Base-by-base conservation (phyloP, 1,140 invertebrate species). In the Drosophila obscura region DNA sequence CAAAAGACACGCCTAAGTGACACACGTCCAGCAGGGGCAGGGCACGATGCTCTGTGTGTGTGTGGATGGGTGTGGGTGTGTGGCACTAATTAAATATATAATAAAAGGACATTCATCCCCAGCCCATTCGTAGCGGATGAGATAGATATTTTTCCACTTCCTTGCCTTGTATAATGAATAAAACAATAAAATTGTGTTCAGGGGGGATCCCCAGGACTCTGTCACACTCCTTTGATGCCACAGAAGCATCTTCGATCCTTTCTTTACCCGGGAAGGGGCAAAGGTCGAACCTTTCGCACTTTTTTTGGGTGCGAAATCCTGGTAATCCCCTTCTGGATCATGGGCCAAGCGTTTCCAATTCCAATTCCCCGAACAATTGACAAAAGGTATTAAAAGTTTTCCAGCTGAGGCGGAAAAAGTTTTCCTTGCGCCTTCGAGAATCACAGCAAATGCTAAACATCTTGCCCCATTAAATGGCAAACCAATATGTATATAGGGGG, bases 331-430 rank as follows among this genome's bases (percentile, higher is more conserved):
- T 74, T 58, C 35, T 39, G 35, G 35, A 39, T 39, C 35, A 39
- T 74, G 44, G 65, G 66, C 64, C 53, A 52, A 43, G 28, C 48
- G 62, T 73, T 51, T 66, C 74, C 61, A 31, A 66, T 56, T 66
- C 72, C 72, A 75, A 75, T 75, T 75, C 72, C 72, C 72, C 31
- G 73, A 73, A 75, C 72, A 75, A 75, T 85, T 87, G 82, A 88
- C 83, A 87, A 82, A 85, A 85, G 82, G 84, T 88, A 85, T 85
- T 85, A 85, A 88, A 85, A 85, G 58, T 85, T 85, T 85, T 64
- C 28, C 63, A 71, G 62, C 62, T 67, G 71, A 65, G 35, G 69
- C 68, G 50, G 61, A 59, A 75, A 85, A 87, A 87, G 41, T 85
- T 85, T 75, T 49, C 31, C 71, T 56, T 58, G 35, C 11, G 35